These are phyloP conservation scores for Brachypteracias leptosomus DNA, from an alignment of 2,113 vertebrate genomes.

Conservation along the genomic window DNA sequence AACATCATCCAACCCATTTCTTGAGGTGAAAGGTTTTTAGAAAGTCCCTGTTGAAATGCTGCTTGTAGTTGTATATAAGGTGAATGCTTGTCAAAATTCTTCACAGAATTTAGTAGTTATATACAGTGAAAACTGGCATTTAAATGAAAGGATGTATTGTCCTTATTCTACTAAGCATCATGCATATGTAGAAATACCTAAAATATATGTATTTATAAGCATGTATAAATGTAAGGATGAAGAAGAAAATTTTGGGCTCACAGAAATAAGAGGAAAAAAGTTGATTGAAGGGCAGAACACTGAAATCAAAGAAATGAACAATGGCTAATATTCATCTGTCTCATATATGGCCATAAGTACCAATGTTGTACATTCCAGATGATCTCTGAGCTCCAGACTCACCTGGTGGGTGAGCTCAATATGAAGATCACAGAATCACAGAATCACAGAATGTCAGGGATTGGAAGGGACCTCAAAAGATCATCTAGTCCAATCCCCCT, in stretches of 20 bases:
- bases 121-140: neutral
- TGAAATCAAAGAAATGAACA: neutral
- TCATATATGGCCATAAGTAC: neutral
- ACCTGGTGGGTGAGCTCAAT: neutral
- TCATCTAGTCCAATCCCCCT: no score
- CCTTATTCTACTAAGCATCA: neutral
- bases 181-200: neutral
- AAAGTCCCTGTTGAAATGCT: neutral
- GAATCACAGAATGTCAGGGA: no score
- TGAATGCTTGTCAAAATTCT: neutral
- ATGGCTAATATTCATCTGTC: neutral
- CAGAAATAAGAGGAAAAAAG: neutral
- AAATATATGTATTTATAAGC: neutral
- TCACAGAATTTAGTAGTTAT: neutral
- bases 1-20: neutral
- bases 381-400: neutral
- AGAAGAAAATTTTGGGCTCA: neutral
- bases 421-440: no score
- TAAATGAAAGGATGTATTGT: neutral
- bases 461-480: no score
- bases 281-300: neutral
- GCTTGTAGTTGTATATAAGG: neutral
- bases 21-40: neutral
- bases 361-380: neutral
- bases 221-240: neutral